A percentile compares a stretch with the other conserved stretches of the same genome.
phyloP scores from a whole-genome alignment of 1,140 invertebrate species.

The Melipona quadrifasciata region DNA sequence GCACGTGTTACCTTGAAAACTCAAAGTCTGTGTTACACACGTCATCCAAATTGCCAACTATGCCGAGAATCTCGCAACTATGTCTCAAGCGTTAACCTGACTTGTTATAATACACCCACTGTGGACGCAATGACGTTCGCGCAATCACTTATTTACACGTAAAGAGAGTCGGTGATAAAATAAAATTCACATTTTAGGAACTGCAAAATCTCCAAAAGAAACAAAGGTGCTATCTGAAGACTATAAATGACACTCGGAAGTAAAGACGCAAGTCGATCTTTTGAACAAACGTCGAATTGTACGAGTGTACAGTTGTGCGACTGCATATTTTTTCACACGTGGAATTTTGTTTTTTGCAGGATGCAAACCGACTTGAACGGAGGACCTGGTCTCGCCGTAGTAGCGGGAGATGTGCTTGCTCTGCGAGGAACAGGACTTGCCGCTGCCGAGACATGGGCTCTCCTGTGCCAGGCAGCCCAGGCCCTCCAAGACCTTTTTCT shows the following conservation, averaged over 20 bases:
- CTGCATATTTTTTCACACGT: background rate
- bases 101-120: background rate
- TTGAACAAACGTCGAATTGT: no score
- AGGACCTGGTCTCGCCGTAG: constrained; percentile 75
- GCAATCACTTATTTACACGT: no score
- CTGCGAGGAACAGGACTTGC: constrained; percentile 82
- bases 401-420: constrained; percentile 81
- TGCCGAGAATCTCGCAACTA: background rate
- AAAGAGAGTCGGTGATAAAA: no score
- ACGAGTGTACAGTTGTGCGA: no score
- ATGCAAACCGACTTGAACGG: constrained; percentile 78
- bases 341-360: constrained; percentile 55
- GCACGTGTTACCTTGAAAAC: background rate
- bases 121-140: no score
- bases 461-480: constrained; percentile 85
- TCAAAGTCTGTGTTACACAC: background rate
- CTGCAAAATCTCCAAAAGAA: no score
- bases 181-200: no score
- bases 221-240: no score
- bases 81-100: background rate
- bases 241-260: no score
- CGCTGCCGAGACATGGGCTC: constrained; percentile 84
- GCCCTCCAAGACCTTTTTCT: constrained; percentile 85
- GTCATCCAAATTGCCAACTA: background rate
- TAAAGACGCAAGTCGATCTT: no score